Conservation (phyloP, 2,113 vertebrate species). For the Meriones unguiculatus region DNA sequence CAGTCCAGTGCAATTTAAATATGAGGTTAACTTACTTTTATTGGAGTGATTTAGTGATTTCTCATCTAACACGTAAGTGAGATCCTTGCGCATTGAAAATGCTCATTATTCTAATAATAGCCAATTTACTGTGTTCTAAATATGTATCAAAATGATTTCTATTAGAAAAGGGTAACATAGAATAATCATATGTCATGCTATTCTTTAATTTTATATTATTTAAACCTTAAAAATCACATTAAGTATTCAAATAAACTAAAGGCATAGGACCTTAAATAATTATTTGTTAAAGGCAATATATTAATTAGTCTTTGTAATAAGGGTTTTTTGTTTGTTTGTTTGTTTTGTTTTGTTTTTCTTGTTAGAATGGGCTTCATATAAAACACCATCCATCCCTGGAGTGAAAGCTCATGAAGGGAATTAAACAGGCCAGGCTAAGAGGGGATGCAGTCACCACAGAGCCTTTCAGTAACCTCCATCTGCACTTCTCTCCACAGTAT, state of each 20-base stretch:
- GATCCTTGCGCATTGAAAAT: neutral
- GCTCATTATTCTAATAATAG: neutral
- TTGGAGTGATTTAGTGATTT: slow-evolving; percentile 13
- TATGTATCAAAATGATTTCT: neutral
- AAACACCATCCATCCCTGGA: neutral
- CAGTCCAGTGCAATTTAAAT: neutral
- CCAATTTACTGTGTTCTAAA: neutral
- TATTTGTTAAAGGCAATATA: neutral
- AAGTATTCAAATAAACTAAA: neutral
- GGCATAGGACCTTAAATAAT: neutral
- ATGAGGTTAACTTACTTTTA: slow-evolving; percentile 25
- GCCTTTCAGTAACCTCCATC: neutral
- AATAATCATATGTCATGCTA: neutral
- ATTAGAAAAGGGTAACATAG: neutral
- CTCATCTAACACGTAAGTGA: neutral
- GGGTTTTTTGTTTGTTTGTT: neutral
- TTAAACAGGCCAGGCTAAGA: neutral
- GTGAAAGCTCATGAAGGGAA: neutral
- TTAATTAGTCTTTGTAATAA: slow-evolving; percentile 18
- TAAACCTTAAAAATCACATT: slow-evolving; percentile 14
- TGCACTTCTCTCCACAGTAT: neutral
- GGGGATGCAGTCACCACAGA: neutral
- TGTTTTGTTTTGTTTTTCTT: neutral
- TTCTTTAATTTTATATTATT: neutral
- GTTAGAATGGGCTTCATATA: neutral